Evolutionary conservation across 2,113 vertebrate species (phyloP).

Genomic region (Corythornis cristatus): DNA sequence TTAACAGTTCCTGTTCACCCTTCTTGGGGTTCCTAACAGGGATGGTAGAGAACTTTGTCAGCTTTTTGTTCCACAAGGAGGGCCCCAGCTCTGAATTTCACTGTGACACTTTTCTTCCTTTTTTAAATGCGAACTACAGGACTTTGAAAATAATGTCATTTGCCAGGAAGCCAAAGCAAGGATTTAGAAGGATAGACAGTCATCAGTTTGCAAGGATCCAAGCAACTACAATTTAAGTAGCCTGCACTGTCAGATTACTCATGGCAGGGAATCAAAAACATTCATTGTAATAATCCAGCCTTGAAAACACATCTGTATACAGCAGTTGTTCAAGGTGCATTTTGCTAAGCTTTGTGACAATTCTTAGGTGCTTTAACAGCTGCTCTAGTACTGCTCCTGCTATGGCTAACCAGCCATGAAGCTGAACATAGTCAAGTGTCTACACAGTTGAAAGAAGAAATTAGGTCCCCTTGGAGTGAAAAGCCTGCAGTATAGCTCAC

Average conservation of each 20-base stretch:
- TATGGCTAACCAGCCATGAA: neutral
- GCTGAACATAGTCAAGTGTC: neutral
- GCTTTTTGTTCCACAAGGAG: neutral
- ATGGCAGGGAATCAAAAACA: neutral
- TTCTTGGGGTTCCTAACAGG: neutral
- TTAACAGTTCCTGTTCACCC: neutral
- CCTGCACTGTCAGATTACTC: neutral
- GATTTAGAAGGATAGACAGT: neutral
- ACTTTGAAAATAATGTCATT: neutral
- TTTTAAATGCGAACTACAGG: neutral
- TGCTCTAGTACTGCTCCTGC: accelerated
- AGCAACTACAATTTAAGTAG: conserved; percentile 2
- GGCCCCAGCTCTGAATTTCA: neutral
- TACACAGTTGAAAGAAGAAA: neutral
- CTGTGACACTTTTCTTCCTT: neutral
- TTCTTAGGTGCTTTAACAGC: neutral
- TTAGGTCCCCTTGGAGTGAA: neutral
- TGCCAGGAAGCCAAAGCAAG: conserved; percentile 8
- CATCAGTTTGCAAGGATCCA: neutral
- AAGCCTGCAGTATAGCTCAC: neutral
- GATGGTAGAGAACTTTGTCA: neutral
- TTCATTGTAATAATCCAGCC: neutral
- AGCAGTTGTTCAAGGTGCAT: neutral
- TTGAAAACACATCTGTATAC: neutral
- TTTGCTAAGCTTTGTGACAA: neutral